Base-by-base conservation (phyloP, 2,888 invertebrate species). In the Empis stercorea region DNA sequence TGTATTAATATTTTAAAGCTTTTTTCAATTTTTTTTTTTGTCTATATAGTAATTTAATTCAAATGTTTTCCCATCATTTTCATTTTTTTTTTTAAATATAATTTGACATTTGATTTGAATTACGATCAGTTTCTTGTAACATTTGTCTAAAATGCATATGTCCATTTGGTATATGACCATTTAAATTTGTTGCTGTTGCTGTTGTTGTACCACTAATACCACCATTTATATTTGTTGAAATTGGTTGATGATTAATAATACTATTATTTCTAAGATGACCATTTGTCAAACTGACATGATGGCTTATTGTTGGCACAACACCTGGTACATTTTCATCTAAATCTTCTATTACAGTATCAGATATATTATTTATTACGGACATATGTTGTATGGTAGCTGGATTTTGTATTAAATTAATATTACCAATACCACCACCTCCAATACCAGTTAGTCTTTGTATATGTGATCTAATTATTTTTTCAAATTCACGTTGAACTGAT, bases 401-500 rank as follows among this genome's bases (percentile, higher is more conserved):
- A 27, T 30, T 44, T 15, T 45, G 17, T 27, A 27, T 4, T 7
- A 7, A 27, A 34, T 34, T 34, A 13, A 34, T 13, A n/a, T 4
- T n/a, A n/a, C n/a, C 34, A 34, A 10, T n/a, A n/a, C 3, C n/a
- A 34, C 13, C 34, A n/a, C 34, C 34, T 2, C 34, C n/a, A 15
- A 17, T 27, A 54, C 47, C 10, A 45, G 59, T 72, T 3, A 79
- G 71, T 54, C 76, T 76, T 55, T 79, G 76, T 64, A 86, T 79
- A 59, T 85, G 78, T 52, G 81, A 79, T 15, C 77, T 71, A 23
- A 87, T 73, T 1, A 82, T 77, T 23, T 77, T 73, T 45, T 79
- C 77, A 66, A 88, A 88, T 61, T 87, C 87, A 23, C 78, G 74
- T 59, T 86, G 84, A 0, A 89, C 88, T 9, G 81, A 80, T 0